Percentiles rank a stretch among this genome's conserved stretches.
These are phyloP conservation scores for Diachrysia chrysitis DNA, from an alignment of 2,888 invertebrate genomes.

Conservation along the genomic window DNA sequence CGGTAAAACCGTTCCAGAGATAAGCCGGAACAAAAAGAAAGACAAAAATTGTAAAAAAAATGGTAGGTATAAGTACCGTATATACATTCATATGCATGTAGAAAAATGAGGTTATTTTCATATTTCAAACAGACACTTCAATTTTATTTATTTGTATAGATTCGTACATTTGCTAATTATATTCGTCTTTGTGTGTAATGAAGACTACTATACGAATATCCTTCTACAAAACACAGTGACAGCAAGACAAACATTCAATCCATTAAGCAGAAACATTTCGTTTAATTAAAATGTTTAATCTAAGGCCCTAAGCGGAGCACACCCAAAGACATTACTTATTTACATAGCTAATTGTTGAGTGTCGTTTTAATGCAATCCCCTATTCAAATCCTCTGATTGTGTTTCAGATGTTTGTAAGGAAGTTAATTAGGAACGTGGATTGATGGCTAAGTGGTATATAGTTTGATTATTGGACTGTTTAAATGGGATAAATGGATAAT, in stretches of 20 bases:
- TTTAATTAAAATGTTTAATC: conserved; percentile 55
- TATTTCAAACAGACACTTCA: too few relatives aligned
- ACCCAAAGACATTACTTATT: conserved; percentile 56
- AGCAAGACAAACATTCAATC: conserved; percentile 46
- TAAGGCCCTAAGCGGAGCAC: conserved; percentile 26
- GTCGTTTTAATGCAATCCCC: conserved; percentile 66
- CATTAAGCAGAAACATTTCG: conserved; percentile 49
- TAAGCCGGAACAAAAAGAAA: too few relatives aligned
- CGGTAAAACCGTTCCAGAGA: too few relatives aligned
- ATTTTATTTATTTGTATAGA: too few relatives aligned
- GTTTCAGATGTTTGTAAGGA: conserved; percentile 55
- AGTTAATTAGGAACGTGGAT: conserved; percentile 69
- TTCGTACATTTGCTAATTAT: too few relatives aligned
- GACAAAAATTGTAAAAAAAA: too few relatives aligned
- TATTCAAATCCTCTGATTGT: conserved; percentile 61
- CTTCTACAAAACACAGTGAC: conserved; percentile 35
- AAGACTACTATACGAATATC: conserved; percentile 19
- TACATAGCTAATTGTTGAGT: conserved; percentile 69
- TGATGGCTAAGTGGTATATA: conserved; percentile 52
- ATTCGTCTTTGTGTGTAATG: too few relatives aligned
- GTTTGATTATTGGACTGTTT: conserved; percentile 12
- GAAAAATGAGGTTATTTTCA: too few relatives aligned
- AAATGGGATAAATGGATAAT: too few relatives aligned
- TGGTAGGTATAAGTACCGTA: too few relatives aligned
- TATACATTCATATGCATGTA: too few relatives aligned